Conservation (phyloP, 2,797 vertebrate species). For the Dallia pectoralis region DNA sequence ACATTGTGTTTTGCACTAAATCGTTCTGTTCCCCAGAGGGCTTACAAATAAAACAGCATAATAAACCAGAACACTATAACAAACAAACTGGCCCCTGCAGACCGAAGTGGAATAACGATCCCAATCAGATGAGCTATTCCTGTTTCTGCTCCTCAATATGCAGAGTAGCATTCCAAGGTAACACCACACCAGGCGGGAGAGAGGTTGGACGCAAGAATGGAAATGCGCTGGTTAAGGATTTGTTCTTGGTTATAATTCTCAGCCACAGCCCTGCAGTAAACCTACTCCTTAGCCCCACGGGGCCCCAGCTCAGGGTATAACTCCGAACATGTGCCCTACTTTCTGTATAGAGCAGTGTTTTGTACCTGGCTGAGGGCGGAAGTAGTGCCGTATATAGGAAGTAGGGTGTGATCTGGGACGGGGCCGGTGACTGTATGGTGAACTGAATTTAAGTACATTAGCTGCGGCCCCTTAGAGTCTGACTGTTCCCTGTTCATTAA, state of each 20-base stretch:
- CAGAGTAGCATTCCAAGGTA: no score
- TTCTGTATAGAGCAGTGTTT: background rate
- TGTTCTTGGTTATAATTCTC: background rate
- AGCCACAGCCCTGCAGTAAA: conserved; percentile 22
- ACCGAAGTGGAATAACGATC: background rate
- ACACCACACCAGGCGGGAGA: no score
- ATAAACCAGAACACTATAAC: background rate
- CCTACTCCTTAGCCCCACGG: background rate
- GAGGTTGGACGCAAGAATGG: background rate
- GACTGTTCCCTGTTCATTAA: conserved; percentile 54
- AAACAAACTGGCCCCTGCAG: background rate
- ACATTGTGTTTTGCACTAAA: no score
- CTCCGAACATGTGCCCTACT: background rate
- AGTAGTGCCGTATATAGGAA: background rate
- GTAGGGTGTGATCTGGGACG: background rate
- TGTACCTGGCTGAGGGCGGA: background rate
- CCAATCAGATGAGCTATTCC: background rate
- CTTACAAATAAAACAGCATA: background rate
- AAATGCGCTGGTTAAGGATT: conserved; percentile 35
- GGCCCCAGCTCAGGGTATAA: background rate
- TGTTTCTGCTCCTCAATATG: background rate
- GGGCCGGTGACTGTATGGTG: background rate
- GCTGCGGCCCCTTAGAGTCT: conserved; percentile 26
- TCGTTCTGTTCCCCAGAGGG: background rate
- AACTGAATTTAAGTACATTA: conserved; percentile 31